Conservation (phyloP, 1,140 invertebrate genomes). For the Temnothorax curvispinosus region DNA sequence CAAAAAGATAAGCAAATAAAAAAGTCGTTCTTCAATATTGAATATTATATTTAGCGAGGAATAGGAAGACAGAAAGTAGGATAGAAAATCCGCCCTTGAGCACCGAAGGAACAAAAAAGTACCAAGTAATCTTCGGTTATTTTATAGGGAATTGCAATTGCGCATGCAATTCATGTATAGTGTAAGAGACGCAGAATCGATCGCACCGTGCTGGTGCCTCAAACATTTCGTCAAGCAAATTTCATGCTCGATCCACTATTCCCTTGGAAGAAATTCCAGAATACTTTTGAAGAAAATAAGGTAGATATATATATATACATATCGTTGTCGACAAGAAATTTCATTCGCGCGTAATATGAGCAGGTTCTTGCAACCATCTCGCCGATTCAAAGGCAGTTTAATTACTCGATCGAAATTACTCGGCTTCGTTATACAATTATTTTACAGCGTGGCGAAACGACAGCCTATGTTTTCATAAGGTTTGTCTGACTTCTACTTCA, state of each 20-base stretch:
- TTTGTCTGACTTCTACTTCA: constrained; percentile 62
- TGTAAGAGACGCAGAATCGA: background rate
- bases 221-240: background rate
- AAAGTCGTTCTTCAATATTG: background rate
- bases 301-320: too few relatives aligned
- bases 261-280: background rate
- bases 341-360: background rate
- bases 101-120: background rate
- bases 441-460: constrained; percentile 48
- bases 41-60: background rate
- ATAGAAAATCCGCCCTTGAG: background rate
- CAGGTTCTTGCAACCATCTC: constrained; percentile 15
- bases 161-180: constrained; percentile 1
- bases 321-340: background rate
- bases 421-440: constrained; percentile 54
- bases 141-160: background rate
- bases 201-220: background rate
- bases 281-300: background rate
- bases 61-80: background rate
- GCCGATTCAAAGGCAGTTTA: constrained; percentile 52
- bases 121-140: background rate
- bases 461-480: constrained; percentile 23
- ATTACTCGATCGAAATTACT: constrained; percentile 64
- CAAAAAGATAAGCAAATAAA: background rate
- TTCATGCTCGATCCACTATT: background rate